phyloP scores from a whole-genome alignment of 2,797 vertebrate genomes.

The Kryptopterus vitreolus region DNA sequence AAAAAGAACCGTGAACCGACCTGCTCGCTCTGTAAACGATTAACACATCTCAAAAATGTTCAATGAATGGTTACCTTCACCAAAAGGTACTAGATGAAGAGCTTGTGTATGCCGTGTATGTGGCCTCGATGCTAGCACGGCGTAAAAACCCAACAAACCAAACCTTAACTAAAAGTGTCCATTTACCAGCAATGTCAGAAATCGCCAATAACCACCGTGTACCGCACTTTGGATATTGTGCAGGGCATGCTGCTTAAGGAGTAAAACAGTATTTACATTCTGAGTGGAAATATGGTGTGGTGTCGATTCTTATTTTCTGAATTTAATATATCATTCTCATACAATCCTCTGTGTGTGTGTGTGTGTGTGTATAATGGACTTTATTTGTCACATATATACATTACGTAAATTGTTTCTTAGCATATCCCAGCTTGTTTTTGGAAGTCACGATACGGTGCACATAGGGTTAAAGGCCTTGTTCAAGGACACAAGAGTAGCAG shows the following conservation, averaged over 20 bases:
- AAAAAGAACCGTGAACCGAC: not conserved
- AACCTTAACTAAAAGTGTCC: conserved; percentile 1
- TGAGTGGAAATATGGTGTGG: not conserved
- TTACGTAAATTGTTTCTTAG: too few species aligned
- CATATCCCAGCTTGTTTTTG: too few species aligned
- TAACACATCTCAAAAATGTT: conserved; percentile 2
- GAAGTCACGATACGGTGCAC: too few species aligned
- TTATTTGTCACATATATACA: too few species aligned
- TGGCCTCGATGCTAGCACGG: too few species aligned
- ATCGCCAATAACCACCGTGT: not conserved
- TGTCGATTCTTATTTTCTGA: not conserved
- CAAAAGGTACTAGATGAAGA: too few species aligned
- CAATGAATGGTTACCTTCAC: not conserved
- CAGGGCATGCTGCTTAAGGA: not conserved
- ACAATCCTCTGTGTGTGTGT: not conserved
- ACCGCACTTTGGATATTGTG: not conserved
- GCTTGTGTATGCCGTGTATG: too few species aligned
- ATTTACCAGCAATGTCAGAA: not conserved
- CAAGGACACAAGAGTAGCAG: too few species aligned
- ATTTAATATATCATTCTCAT: not conserved
- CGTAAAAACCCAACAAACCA: too few species aligned
- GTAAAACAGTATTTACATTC: not conserved
- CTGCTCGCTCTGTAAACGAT: conserved; percentile 1
- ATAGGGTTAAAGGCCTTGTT: too few species aligned
- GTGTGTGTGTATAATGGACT: too few species aligned